Conservation (phyloP, 2,888 invertebrate genomes). For the Sipha maydis region DNA sequence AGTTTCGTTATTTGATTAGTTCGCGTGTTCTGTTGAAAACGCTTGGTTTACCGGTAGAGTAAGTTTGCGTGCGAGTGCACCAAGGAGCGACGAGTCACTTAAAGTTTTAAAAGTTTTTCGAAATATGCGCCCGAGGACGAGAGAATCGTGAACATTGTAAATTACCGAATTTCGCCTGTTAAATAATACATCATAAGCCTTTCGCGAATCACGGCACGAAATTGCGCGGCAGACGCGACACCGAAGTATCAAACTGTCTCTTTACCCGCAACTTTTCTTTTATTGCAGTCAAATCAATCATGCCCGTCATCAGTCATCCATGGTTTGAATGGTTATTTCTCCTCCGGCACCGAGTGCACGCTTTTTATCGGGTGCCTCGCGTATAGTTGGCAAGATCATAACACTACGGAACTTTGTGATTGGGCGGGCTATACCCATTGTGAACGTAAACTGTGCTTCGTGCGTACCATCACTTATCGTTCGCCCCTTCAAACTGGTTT, state of each 20-base stretch:
- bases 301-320: not conserved
- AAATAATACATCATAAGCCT: not conserved
- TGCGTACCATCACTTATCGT: too few species aligned
- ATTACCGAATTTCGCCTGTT: not conserved
- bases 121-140: not conserved
- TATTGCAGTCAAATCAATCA: not conserved
- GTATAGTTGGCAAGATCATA: too few species aligned
- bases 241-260: not conserved
- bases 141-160: not conserved
- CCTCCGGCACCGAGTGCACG: too few species aligned
- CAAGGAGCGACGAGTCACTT: slow-evolving; percentile 21
- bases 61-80: not conserved
- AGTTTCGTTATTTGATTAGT: slow-evolving; percentile 48
- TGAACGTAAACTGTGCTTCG: too few species aligned
- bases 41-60: slow-evolving; percentile 21
- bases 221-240: not conserved
- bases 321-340: too few species aligned
- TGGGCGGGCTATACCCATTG: too few species aligned
- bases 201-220: not conserved
- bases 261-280: not conserved
- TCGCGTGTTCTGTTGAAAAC: not conserved
- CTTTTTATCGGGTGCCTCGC: too few species aligned
- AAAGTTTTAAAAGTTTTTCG: slow-evolving; percentile 26
- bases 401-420: too few species aligned
- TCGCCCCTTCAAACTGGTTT: too few species aligned